phyloP scores from a whole-genome alignment of 2,797 vertebrate genomes.

The Pampus argenteus region DNA sequence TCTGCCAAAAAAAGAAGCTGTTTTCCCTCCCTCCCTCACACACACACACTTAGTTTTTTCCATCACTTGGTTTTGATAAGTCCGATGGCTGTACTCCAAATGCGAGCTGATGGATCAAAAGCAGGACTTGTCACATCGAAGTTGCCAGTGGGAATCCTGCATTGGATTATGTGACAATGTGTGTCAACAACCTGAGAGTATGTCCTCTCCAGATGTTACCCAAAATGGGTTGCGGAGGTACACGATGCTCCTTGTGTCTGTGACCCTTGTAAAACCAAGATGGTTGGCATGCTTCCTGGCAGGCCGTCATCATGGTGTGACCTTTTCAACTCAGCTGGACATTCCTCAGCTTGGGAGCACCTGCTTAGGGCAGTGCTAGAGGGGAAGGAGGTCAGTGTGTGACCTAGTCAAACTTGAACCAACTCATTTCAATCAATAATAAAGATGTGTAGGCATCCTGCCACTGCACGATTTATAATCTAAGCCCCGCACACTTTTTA shows the following conservation, averaged over 20 bases:
- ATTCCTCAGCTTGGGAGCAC: slow-evolving; percentile 67
- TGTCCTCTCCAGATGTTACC: slow-evolving; percentile 36
- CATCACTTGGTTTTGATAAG: slow-evolving; percentile 35
- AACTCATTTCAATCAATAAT: too few relatives aligned
- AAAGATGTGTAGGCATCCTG: too few relatives aligned
- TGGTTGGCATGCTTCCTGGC: slow-evolving; percentile 62
- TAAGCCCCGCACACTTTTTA: too few relatives aligned
- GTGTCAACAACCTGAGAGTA: slow-evolving; percentile 36
- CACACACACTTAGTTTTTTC: slow-evolving; percentile 27
- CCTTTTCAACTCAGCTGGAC: slow-evolving; percentile 72
- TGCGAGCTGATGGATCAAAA: slow-evolving; percentile 13
- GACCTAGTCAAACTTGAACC: slow-evolving; percentile 19
- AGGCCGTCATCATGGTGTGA: slow-evolving; percentile 39
- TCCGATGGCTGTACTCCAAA: slow-evolving; percentile 24
- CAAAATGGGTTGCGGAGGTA: slow-evolving; percentile 45
- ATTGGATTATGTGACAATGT: slow-evolving; percentile 33
- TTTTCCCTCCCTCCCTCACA: slow-evolving; percentile 19
- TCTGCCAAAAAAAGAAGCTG: slow-evolving; percentile 30
- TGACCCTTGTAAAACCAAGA: slow-evolving; percentile 48
- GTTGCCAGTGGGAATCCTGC: slow-evolving; percentile 17
- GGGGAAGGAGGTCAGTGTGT: slow-evolving; percentile 8
- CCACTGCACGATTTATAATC: too few relatives aligned
- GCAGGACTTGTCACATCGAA: slow-evolving; percentile 9
- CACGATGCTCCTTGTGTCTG: slow-evolving; percentile 6
- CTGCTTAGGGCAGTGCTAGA: slow-evolving; percentile 51